Conservation (phyloP, 2,113 vertebrate genomes). For the Raja brachyura region DNA sequence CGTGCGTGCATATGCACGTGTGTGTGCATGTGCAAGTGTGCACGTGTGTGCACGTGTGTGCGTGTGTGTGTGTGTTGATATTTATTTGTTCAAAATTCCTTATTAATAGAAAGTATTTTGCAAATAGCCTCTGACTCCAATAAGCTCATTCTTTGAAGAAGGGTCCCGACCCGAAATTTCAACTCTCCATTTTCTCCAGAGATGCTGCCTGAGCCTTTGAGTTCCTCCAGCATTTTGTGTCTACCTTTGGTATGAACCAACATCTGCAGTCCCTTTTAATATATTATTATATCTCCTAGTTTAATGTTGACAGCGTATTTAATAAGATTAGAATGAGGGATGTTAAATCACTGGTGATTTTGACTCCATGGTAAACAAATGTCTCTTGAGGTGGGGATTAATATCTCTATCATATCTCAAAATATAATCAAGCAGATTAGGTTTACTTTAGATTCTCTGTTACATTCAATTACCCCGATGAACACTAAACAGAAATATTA, state of each 20-base stretch:
- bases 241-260: no score
- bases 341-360: neutral
- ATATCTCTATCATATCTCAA: neutral
- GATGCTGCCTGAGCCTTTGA: no score
- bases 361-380: neutral
- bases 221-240: no score
- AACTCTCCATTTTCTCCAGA: no score
- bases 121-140: neutral
- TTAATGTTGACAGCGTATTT: neutral
- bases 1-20: no score
- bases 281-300: neutral
- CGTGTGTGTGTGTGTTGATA: neutral
- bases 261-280: no score
- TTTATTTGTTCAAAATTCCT: neutral
- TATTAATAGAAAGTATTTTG: neutral
- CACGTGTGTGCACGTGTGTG: neutral
- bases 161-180: no score
- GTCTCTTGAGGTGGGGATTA: neutral
- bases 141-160: neutral
- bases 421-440: neutral
- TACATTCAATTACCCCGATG: neutral
- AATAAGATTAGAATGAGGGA: neutral
- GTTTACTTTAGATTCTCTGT: neutral
- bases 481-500: neutral
- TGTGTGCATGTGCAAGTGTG: neutral